A percentile compares a stretch with the other conserved stretches of the same genome.
These are phyloP conservation scores for Parapsyche elsis DNA, from an alignment of 1,140 invertebrate species.

Conservation along the genomic window DNA sequence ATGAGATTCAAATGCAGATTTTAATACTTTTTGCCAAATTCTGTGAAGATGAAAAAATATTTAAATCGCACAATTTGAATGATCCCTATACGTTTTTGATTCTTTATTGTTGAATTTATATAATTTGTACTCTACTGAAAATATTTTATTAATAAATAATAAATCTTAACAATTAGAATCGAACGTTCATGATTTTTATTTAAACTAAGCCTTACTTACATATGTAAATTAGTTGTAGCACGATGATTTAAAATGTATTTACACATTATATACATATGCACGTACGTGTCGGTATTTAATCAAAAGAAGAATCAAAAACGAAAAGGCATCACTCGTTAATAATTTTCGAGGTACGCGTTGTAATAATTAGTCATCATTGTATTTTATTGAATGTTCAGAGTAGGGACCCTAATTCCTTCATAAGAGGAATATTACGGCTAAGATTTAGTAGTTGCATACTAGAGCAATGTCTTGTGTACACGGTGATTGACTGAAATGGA, in stretches of 20 bases:
- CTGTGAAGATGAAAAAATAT: too few relatives aligned
- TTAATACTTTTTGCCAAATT: too few relatives aligned
- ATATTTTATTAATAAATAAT: too few relatives aligned
- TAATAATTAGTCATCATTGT: constrained; percentile 28
- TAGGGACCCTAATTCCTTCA: constrained; percentile 40
- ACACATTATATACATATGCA: background rate
- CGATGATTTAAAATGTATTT: constrained; percentile 25
- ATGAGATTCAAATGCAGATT: too few relatives aligned
- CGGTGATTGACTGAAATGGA: too few relatives aligned
- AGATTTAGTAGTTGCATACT: constrained; percentile 18
- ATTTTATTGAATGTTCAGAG: constrained; percentile 39
- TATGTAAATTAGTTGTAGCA: background rate
- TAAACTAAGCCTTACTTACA: background rate
- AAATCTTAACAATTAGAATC: background rate
- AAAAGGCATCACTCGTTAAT: background rate
- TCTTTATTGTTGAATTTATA: background rate
- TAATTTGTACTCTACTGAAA: too few relatives aligned
- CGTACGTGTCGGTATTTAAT: background rate
- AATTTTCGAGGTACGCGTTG: background rate
- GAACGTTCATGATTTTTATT: constrained; percentile 5
- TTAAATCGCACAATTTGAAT: background rate
- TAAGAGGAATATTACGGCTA: constrained; percentile 31
- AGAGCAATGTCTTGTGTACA: constrained; percentile 30
- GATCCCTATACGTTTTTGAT: background rate
- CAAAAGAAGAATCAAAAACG: constrained; percentile 29